Conservation (phyloP, 2,113 vertebrate genomes). For the Micronycteris hirsuta region DNA sequence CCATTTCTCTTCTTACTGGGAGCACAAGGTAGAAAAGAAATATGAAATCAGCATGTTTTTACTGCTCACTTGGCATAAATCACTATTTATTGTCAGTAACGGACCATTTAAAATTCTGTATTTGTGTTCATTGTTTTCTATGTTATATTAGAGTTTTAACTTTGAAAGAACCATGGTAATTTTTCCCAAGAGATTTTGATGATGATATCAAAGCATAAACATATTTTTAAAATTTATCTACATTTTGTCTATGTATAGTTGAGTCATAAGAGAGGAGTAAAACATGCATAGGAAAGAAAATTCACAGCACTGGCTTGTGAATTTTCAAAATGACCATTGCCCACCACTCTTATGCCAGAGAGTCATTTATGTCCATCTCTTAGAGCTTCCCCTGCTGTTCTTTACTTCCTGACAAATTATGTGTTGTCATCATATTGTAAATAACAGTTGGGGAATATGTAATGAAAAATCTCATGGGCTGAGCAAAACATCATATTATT, state of each 20-base stretch:
- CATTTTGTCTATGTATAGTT: not conserved
- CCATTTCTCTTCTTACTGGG: not conserved
- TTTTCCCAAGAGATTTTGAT: not conserved
- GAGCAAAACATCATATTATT: conserved; percentile 49
- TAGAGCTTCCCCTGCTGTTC: conserved; percentile 2
- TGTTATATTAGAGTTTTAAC: not conserved
- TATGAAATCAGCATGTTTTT: not conserved
- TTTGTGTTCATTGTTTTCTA: not conserved
- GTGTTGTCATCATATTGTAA: conserved; percentile 51
- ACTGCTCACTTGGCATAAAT: not conserved
- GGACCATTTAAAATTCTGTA: not conserved
- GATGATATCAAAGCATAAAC: not conserved
- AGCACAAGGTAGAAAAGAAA: not conserved
- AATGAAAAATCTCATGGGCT: conserved; percentile 61
- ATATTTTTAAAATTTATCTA: not conserved
- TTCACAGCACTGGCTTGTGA: not conserved
- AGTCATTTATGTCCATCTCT: not conserved
- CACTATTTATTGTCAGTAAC: not conserved
- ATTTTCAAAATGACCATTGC: not conserved
- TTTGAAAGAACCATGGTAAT: not conserved
- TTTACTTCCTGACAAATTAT: conserved; percentile 57
- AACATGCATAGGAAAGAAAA: not conserved
- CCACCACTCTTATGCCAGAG: not conserved
- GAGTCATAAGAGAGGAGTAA: not conserved
- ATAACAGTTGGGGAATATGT: conserved; percentile 59